These are phyloP conservation scores for Pelosia muscerda DNA, from an alignment of 2,888 invertebrate species.

Conservation along the genomic window DNA sequence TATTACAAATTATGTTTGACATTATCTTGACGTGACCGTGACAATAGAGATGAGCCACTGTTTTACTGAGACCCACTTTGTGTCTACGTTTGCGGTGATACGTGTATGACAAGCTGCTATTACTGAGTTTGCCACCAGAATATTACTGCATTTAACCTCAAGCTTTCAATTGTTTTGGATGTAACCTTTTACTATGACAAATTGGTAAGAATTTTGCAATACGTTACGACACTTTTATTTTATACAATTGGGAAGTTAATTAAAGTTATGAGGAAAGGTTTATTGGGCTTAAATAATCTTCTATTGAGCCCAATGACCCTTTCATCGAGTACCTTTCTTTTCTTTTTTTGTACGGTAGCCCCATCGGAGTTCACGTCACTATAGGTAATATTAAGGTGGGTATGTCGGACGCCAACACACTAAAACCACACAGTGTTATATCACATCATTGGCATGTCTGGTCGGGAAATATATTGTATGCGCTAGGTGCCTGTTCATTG, in stretches of 20 bases:
- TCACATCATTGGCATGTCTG: too few species aligned
- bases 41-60: slow-evolving; percentile 46
- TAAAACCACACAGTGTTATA: too few species aligned
- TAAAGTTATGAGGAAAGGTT: neutral
- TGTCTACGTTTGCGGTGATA: slow-evolving; percentile 24
- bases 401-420: too few species aligned
- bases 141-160: slow-evolving; percentile 15
- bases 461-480: too few species aligned
- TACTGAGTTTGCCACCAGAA: slow-evolving; percentile 8
- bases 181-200: slow-evolving; percentile 24
- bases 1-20: slow-evolving; percentile 52
- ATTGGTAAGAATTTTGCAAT: slow-evolving; percentile 15
- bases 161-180: slow-evolving; percentile 15
- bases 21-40: slow-evolving; percentile 52
- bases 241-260: slow-evolving; percentile 9
- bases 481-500: too few species aligned
- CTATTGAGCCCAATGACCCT: neutral
- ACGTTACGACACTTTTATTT: slow-evolving; percentile 12
- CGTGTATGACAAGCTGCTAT: slow-evolving; percentile 14
- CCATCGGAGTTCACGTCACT: too few species aligned
- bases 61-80: slow-evolving; percentile 39
- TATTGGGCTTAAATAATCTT: neutral
- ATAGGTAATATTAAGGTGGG: too few species aligned
- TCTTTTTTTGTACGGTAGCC: neutral
- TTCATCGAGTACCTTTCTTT: neutral